Evolutionary conservation across 2,797 vertebrate genomes (phyloP).

Genomic region (Anguilla anguilla): DNA sequence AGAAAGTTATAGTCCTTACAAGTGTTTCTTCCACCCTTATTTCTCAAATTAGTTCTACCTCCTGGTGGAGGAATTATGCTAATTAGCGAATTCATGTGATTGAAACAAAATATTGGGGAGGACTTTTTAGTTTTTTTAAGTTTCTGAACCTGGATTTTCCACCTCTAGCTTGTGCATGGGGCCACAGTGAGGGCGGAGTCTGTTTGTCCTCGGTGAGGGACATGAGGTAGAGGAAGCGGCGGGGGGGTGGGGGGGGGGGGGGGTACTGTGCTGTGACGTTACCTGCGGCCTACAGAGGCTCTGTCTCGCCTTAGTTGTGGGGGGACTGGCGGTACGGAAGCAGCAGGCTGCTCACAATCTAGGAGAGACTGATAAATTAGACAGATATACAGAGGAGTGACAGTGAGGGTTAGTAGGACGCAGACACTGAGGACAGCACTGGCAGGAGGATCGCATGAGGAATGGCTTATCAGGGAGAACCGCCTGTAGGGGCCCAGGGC

Average conservation of each 20-base stretch:
- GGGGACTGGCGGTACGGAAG: conserved; percentile 93
- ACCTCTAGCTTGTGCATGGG: neutral
- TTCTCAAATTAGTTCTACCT: no score
- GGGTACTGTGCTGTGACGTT: conserved; percentile 66
- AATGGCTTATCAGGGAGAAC: conserved; percentile 47
- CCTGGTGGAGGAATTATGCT: no score
- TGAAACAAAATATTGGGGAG: no score
- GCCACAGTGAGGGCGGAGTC: neutral
- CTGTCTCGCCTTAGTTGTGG: conserved; percentile 91
- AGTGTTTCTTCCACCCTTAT: no score
- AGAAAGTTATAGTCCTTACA: no score
- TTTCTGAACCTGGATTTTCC: no score
- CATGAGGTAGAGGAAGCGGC: conserved; percentile 36
- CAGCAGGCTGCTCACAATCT: conserved; percentile 99
- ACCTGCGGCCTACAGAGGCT: conserved; percentile 86
- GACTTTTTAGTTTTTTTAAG: no score
- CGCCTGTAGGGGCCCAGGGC: neutral
- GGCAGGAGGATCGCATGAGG: conserved; percentile 73
- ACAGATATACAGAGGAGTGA: conserved; percentile 94
- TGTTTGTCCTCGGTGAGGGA: conserved; percentile 29
- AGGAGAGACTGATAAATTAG: conserved; percentile 99
- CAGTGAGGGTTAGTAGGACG: conserved; percentile 82
- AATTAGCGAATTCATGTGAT: no score
- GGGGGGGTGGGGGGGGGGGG: neutral
- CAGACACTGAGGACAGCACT: conserved; percentile 47